Evolutionary conservation across 2,797 vertebrate species (phyloP).

Genomic region (Allobates femoralis): DNA sequence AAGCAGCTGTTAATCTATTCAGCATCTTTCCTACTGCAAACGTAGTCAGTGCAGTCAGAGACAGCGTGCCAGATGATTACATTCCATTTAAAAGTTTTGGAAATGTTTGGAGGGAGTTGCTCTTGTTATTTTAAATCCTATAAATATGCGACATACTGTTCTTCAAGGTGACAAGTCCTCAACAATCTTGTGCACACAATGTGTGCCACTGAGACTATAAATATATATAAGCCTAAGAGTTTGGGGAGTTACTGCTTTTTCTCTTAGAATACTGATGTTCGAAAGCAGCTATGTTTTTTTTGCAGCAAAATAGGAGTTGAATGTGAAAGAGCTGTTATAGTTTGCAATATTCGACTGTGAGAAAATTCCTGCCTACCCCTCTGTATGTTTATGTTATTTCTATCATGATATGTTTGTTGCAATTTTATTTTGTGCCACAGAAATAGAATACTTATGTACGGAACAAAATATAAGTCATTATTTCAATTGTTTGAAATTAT

Average conservation of each 20-base stretch:
- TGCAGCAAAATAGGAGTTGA: neutral
- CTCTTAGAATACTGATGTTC: neutral
- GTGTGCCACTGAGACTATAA: neutral
- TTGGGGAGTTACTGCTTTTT: neutral
- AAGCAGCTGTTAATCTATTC: neutral
- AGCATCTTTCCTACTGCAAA: neutral
- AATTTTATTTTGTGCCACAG: neutral
- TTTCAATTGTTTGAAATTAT: neutral
- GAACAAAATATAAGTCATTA: neutral
- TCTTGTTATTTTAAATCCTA: neutral
- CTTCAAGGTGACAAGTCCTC: neutral
- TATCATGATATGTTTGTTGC: neutral
- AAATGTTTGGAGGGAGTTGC: neutral
- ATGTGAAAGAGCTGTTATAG: constrained; percentile 21
- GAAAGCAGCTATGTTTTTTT: constrained; percentile 15
- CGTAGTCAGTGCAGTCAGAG: neutral
- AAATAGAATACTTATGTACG: neutral
- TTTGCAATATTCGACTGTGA: constrained; percentile 6
- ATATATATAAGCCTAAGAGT: neutral
- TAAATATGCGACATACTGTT: neutral
- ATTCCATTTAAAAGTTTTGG: neutral
- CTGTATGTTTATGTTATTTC: neutral
- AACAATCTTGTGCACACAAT: neutral
- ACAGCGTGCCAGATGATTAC: neutral
- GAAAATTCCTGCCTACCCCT: neutral